Evolutionary conservation across 2,888 invertebrate species (phyloP).

Genomic region (Myathropa florea): DNA sequence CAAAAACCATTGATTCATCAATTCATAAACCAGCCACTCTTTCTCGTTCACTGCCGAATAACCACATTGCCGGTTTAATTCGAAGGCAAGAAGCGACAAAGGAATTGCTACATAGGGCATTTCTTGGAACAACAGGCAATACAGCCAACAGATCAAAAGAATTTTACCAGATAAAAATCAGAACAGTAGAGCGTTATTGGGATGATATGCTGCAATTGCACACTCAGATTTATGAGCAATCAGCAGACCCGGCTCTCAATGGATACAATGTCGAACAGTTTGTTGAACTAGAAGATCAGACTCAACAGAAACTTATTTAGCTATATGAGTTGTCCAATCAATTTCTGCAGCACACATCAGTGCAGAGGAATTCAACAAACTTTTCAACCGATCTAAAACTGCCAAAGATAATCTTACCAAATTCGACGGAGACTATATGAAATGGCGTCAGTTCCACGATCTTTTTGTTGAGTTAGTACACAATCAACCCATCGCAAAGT

Average conservation of each 20-base stretch:
- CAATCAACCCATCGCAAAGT: not conserved
- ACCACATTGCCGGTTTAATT: no score
- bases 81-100: no score
- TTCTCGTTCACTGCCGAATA: no score
- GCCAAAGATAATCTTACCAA: not conserved
- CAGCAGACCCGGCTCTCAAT: not conserved
- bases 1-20: no score
- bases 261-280: not conserved
- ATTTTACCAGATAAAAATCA: not conserved
- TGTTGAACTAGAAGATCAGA: not conserved
- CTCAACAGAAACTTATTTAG: not conserved
- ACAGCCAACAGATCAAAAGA: no score
- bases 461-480: not conserved
- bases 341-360: no score
- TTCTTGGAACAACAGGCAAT: no score
- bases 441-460: constrained; percentile 1
- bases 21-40: no score
- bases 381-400: not conserved
- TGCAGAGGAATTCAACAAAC: not conserved
- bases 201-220: not conserved
- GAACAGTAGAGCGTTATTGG: not conserved
- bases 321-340: not conserved
- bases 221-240: not conserved
- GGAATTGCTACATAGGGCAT: no score
- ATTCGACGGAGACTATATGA: constrained; percentile 8